Base-by-base conservation (phyloP, 2,888 invertebrate genomes). In the Lepidocyrtoides sp. region DNA sequence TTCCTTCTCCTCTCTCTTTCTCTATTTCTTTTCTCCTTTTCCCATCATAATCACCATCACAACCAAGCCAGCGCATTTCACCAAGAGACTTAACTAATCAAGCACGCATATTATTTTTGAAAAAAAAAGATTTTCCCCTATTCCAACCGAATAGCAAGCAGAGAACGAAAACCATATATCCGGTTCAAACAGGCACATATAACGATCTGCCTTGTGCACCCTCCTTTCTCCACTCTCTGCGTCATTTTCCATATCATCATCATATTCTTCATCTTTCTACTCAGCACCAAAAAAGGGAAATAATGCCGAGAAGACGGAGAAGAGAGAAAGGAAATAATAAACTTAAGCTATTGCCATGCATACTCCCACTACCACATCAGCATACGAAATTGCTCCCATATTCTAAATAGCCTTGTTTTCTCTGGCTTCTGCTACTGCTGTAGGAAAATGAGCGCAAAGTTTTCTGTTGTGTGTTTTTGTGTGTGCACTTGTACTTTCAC, bases 51-150 rank as follows among this genome's bases (percentile, higher is more conserved):
- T n/a, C n/a, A n/a, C n/a, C n/a, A n/a, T n/a, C n/a, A n/a, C n/a
- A 23, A 12, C 44, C 51, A 66, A 63, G 44, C 44, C 51, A 66
- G 29, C 14, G 63, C 48, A 60, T 14, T 51, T n/a, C 23, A 69
- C 90, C 36, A 23, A 85, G 82, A 89, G 48, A 84, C 88, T 89
- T 57, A 91, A 84, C 91, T 91, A 91, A 91, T 91, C 91, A 91
- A 85, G 84, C 84, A 69, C 72, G 54, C 84, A 85, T 85, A 88
- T 87, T 51, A 8, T 14, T 14, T 14, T 10, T 2, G 51, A 14
- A 51, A 14, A 51, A 10, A 41, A 2, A 10, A 48, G 4, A 14
- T 48, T 57, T 20, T 57, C 57, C 57, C 57, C 57, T 23, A 60
- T 60, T 51, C 57, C 48, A 48, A 48, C 48, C 14, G 12, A 4